Conservation (phyloP, 1,140 invertebrate species). For the Atta cephalotes region DNA sequence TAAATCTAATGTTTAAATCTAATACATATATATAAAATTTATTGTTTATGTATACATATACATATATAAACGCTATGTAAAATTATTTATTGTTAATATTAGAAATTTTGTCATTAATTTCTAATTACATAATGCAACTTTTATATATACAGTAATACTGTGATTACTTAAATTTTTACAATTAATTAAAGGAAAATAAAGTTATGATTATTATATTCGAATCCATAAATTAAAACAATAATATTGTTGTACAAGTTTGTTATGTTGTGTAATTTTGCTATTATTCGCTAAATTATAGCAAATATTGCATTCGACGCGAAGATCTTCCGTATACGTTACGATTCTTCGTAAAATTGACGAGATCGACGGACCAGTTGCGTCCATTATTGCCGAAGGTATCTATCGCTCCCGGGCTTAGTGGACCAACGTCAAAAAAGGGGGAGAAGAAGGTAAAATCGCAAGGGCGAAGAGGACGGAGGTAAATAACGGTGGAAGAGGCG, state of each 20-base stretch:
- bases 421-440: slow-evolving; percentile 70
- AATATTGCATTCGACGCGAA: neutral
- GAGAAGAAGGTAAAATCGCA: slow-evolving; percentile 76
- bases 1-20: neutral
- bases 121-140: neutral
- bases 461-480: slow-evolving; percentile 78
- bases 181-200: neutral
- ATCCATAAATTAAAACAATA: neutral
- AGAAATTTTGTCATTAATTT: neutral
- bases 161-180: neutral
- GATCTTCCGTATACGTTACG: neutral
- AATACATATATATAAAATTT: neutral
- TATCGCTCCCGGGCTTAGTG: slow-evolving; percentile 80
- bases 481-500: slow-evolving; percentile 81
- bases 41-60: neutral
- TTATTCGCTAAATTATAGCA: neutral
- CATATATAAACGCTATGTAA: neutral
- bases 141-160: neutral
- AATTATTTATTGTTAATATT: neutral
- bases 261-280: neutral
- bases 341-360: slow-evolving; percentile 32
- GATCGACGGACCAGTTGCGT: slow-evolving; percentile 65
- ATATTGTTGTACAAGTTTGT: neutral
- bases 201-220: neutral
- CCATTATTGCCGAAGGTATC: slow-evolving; percentile 78